These are phyloP conservation scores for Pitangus sulphuratus DNA, from an alignment of 2,797 vertebrate species.

Conservation along the genomic window DNA sequence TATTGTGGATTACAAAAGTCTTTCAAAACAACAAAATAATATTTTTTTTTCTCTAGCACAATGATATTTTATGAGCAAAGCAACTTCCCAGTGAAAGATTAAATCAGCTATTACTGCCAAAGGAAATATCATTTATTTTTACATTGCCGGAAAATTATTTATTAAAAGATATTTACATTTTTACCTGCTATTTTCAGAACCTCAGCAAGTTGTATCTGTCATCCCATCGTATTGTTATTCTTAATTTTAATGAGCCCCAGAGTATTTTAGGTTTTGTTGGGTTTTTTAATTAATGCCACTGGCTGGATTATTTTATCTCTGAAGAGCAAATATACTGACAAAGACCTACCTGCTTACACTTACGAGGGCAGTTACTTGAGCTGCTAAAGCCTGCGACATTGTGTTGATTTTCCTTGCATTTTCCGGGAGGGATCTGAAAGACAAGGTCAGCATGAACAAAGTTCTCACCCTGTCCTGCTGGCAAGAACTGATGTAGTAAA, in stretches of 20 bases:
- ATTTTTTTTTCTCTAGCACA: conserved; percentile 62
- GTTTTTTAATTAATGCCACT: conserved; percentile 30
- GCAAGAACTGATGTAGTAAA: not conserved
- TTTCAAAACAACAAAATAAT: conserved; percentile 72
- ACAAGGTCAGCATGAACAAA: conserved; percentile 6
- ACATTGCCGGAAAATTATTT: conserved; percentile 81
- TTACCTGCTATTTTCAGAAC: conserved; percentile 74
- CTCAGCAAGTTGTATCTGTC: conserved; percentile 43
- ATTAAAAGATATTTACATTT: conserved; percentile 81
- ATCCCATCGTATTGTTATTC: conserved; percentile 28
- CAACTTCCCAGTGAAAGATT: conserved; percentile 74
- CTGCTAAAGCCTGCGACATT: conserved; percentile 30
- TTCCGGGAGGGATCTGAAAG: not conserved
- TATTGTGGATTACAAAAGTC: conserved; percentile 67
- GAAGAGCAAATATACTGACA: conserved; percentile 33
- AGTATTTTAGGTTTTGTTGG: not conserved
- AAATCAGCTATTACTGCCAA: conserved; percentile 87
- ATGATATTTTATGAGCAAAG: conserved; percentile 69
- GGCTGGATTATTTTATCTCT: conserved; percentile 49
- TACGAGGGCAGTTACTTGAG: conserved; percentile 17
- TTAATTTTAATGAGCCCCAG: conserved; percentile 55
- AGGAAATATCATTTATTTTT: conserved; percentile 85
- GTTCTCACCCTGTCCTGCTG: conserved; percentile 32
- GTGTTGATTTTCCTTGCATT: conserved; percentile 9
- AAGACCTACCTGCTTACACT: conserved; percentile 47